Base-by-base conservation (phyloP, 2,797 vertebrate genomes). In the Leptodactylus fallax region DNA sequence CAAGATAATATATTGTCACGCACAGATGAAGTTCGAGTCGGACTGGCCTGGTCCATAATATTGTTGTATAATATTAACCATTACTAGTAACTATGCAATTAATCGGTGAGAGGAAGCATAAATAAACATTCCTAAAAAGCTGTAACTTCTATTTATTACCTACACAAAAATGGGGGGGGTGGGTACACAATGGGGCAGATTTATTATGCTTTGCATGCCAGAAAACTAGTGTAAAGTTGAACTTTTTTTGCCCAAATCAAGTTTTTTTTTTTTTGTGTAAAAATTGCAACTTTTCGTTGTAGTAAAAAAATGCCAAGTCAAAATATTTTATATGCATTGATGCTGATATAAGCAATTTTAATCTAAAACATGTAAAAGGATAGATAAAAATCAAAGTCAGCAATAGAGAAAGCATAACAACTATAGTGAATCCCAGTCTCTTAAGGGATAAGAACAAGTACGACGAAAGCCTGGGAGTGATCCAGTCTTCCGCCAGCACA, bases 401-500 rank as follows among this genome's bases (percentile, higher is more conserved):
- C 19, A 56, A 11, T 45, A 4, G 55, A 79, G 55, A 80, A 63
- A 23, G 58, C 3, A 21, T 63, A 79, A 83, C 58, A 49, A 51
- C 74, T 27, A 76, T 67, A 45, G 67, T 45, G 2, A 61, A 60
- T 85, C 55, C 65, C 10, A 2, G 49, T 67, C 69, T 77, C 69
- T 58, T 56, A 53, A 13, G 83, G 71, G 79, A 85, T 23, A 69
- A n/a, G 56, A 80, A 3, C 51, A 76, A 55, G 76, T 23, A 88
- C 76, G 71, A 81, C 81, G 23, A 76, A 45, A 36, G 19, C 67
- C 58, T 58, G 69, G 78, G 77, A 63, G 78, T 23, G 23, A 65
- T 76, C 78, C 83, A 86, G 63, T 67, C 65, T 56, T 72, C 49
- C 14, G 49, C 79, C 71, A 67, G 25, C 83, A 82, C 79, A 89